Evolutionary conservation across 2,888 invertebrate genomes (phyloP), one percentile per base, ranked within the genome.

Genomic region (Platerodrilus igneus): DNA sequence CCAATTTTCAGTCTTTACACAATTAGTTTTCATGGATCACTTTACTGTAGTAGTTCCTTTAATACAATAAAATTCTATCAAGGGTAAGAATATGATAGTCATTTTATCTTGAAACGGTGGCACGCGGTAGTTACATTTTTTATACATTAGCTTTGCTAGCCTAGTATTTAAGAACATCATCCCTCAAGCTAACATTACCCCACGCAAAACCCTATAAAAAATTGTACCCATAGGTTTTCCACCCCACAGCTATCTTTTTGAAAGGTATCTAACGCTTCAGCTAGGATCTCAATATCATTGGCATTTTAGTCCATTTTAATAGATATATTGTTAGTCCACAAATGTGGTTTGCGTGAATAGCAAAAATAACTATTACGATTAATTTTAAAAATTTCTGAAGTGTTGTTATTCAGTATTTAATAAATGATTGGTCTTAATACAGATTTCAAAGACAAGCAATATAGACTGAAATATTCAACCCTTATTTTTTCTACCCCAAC

Each of bases 401-500:
- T n/a, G n/a, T n/a, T n/a, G n/a, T n/a, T n/a, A n/a, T n/a, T n/a
- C n/a, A n/a, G n/a, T n/a, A n/a, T n/a, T n/a, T n/a, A n/a, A n/a
- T n/a, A n/a, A n/a, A n/a, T n/a, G n/a, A n/a, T n/a, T n/a, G n/a
- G n/a, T n/a, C n/a, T n/a, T n/a, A n/a, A n/a, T n/a, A n/a, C n/a
- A n/a, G n/a, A n/a, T n/a, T 35, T 17, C 37, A n/a, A 29, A 30
- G 21, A 41, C 38, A 47, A 47, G 44, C 25, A 37, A 47, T 22
- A 44, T 45, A 38, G 56, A 56, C 56, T 53, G 56, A 59, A 59
- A 58, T 61, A 60, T 60, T 61, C 66, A 77, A 77, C 77, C 77
- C 77, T 76, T 76, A 76, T 76, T 63, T 60, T 60, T 58, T 58
- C 60, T 57, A 55, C 62, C 74, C 75, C 75, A 75, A 75, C 77